These are phyloP conservation scores for Platycnemis pennipes DNA, from an alignment of 2,888 invertebrate genomes.

Conservation along the genomic window DNA sequence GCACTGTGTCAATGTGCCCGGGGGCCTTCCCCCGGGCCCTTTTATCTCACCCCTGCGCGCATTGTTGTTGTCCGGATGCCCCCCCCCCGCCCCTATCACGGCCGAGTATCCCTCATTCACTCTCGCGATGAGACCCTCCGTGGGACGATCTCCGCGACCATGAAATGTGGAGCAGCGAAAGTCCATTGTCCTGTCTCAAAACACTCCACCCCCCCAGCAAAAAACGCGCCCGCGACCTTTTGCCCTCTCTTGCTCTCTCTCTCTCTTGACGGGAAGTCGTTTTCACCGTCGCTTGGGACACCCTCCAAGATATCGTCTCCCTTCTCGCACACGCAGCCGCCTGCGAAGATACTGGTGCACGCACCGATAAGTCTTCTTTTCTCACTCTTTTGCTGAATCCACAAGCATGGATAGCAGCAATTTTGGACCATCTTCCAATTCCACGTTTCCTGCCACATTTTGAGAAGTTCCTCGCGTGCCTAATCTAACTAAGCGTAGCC, in stretches of 20 bases:
- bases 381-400: not conserved
- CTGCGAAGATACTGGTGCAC: not conserved
- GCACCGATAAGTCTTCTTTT: not conserved
- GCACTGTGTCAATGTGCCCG: not conserved
- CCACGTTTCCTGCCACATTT: no score
- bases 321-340: not conserved
- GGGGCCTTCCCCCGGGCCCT: not conserved
- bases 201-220: constrained; percentile 23
- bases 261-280: not conserved
- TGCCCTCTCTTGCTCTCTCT: no score
- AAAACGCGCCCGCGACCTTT: not conserved
- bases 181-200: constrained; percentile 57
- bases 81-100: constrained; percentile 43
- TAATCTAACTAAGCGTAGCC: no score
- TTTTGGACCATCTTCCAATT: no score
- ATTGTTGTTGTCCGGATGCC: not conserved
- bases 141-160: constrained; percentile 43
- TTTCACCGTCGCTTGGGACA: not conserved
- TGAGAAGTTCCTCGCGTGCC: no score
- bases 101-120: not conserved
- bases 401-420: not conserved
- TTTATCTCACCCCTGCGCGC: not conserved
- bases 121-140: not conserved
- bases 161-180: constrained; percentile 60
- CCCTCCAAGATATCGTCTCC: not conserved